These are phyloP conservation scores for Chionomys nivalis DNA, from an alignment of 2,113 vertebrate genomes.

Conservation along the genomic window DNA sequence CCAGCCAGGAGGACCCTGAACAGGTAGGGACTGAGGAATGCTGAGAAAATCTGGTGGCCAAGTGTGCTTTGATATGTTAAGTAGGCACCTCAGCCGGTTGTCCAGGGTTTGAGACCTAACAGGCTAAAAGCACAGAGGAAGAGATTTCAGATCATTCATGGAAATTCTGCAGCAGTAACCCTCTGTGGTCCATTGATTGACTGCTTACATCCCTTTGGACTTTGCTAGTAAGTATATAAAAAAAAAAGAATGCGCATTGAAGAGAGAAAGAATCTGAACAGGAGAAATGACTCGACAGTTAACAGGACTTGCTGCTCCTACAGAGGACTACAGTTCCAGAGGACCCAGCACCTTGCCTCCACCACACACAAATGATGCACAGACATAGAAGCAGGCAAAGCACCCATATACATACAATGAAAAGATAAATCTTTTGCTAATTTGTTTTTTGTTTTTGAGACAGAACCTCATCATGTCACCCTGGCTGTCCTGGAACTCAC, in stretches of 20 bases:
- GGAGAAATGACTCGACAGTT: background rate
- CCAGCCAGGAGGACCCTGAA: background rate
- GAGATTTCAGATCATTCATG: conserved; percentile 6
- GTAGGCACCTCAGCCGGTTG: background rate
- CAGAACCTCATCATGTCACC: background rate
- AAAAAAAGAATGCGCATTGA: background rate
- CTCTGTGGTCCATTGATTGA: background rate
- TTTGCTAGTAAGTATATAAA: conserved; percentile 2
- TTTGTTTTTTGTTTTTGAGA: background rate
- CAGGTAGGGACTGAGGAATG: background rate
- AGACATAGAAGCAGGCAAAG: background rate
- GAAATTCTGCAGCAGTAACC: background rate
- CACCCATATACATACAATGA: background rate
- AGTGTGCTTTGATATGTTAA: background rate
- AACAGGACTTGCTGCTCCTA: background rate
- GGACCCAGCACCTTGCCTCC: background rate
- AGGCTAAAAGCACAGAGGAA: background rate
- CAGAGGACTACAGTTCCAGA: background rate
- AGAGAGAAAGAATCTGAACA: background rate
- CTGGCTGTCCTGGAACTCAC: too few species aligned
- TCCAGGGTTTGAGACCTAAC: background rate
- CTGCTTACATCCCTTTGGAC: background rate
- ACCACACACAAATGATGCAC: background rate
- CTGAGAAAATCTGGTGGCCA: background rate
- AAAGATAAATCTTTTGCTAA: background rate